Conservation (phyloP, 2,113 vertebrate genomes). For the Trichechus manatus region DNA sequence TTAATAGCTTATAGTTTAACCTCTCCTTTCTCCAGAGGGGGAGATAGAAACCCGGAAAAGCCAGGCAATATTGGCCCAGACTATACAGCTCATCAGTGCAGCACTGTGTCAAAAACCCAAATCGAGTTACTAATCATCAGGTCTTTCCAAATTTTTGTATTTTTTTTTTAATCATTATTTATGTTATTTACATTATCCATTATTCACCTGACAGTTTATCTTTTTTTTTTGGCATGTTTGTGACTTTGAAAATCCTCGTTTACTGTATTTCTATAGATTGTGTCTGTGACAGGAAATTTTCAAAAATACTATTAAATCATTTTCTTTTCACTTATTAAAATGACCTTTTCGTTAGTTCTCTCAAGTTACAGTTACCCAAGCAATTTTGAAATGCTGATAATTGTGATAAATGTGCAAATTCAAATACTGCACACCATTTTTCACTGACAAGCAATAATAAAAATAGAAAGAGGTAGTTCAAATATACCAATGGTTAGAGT, state of each 20-base stretch:
- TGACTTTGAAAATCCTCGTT: background rate
- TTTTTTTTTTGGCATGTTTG: background rate
- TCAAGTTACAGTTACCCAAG: background rate
- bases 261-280: background rate
- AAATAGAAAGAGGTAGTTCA: background rate
- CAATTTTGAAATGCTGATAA: background rate
- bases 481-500: background rate
- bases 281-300: background rate
- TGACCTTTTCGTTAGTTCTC: background rate
- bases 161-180: background rate
- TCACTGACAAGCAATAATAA: background rate
- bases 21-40: background rate
- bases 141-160: background rate
- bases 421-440: background rate
- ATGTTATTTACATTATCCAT: background rate
- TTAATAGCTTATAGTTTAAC: background rate
- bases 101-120: background rate
- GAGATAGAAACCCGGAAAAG: background rate
- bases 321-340: constrained; percentile 42
- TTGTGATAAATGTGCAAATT: background rate
- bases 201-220: background rate
- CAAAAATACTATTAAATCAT: background rate
- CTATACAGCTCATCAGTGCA: background rate
- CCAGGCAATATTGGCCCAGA: background rate
- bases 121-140: background rate